Conservation (phyloP, 2,113 vertebrate species). For the Quiscalus mexicanus region DNA sequence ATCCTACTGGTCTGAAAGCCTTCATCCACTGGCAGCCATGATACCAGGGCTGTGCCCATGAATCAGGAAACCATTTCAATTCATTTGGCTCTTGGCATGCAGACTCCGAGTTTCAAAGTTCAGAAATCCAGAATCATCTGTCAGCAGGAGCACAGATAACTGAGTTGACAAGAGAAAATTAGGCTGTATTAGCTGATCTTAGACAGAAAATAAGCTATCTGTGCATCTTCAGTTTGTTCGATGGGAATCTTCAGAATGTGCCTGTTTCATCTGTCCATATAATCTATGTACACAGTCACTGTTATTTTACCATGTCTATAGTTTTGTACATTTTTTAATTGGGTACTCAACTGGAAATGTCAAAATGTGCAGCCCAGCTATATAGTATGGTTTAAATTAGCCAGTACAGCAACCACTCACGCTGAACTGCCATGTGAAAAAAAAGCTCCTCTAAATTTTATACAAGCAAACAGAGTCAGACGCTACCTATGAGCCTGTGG, state of each 20-base stretch:
- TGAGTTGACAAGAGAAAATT: neutral
- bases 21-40: neutral
- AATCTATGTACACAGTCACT: accelerated
- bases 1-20: neutral
- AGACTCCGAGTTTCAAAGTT: neutral
- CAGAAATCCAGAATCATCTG: neutral
- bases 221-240: neutral
- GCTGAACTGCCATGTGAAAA: neutral
- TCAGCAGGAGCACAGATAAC: neutral
- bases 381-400: neutral
- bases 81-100: neutral
- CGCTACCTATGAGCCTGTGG: neutral
- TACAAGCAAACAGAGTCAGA: neutral
- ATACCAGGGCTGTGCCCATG: neutral
- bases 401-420: neutral
- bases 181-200: neutral
- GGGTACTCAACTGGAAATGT: neutral
- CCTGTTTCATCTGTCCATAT: neutral
- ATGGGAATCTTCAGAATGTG: neutral
- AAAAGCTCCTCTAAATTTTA: neutral
- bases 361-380: neutral
- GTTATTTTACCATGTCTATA: neutral
- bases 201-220: neutral
- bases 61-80: neutral
- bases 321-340: neutral